Evolutionary conservation across 2,888 invertebrate species (phyloP), one percentile per base, ranked within the genome.

Genomic region (Sphaeridia pumilis): DNA sequence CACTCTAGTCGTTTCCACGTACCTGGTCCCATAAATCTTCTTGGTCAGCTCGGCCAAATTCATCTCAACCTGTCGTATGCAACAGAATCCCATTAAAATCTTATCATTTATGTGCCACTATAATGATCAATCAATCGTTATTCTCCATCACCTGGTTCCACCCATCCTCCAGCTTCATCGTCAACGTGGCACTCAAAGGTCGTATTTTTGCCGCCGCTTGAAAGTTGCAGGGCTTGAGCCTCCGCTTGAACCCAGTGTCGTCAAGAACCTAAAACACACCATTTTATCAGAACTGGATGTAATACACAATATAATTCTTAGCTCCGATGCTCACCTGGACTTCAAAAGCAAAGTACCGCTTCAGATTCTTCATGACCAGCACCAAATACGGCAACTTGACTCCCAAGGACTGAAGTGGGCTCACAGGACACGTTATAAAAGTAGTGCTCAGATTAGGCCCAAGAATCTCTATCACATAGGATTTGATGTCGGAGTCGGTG

Each of bases 131-230:
- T 38, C 20, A 27, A 28, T 5, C 14, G 21, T 12, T 48, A n/a
- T n/a, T n/a, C n/a, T n/a, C n/a, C n/a, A n/a, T n/a, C 25, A 54
- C 55, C 25, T 53, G 53, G 49, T 65, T 61, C 65, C 65, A 65
- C 1, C 65, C 65, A 24, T 61, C 58, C 24, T 63, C 61, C 21
- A 65, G 31, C 20, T 54, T 46, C 43, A 63, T 35, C 3, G 63
- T 59, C 14, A 63, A 36, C n/a, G 31, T 50, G 26, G 42, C 45
- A 4, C 50, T 46, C 4, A 55, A 54, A 3, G 60, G 53, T 24
- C 56, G 53, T 1, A 53, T 47, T 20, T 49, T 27, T 2, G 52
- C 38, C 1, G 20, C 34, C n/a, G 53, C 44, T 34, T 53, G 48
- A 38, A 45, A 56, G 28, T 56, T 56, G 24, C 51, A 51, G 17